Evolutionary conservation across 2,113 vertebrate species (phyloP), one percentile per base, ranked within the genome.

Genomic region (Patagioenas fasciata): DNA sequence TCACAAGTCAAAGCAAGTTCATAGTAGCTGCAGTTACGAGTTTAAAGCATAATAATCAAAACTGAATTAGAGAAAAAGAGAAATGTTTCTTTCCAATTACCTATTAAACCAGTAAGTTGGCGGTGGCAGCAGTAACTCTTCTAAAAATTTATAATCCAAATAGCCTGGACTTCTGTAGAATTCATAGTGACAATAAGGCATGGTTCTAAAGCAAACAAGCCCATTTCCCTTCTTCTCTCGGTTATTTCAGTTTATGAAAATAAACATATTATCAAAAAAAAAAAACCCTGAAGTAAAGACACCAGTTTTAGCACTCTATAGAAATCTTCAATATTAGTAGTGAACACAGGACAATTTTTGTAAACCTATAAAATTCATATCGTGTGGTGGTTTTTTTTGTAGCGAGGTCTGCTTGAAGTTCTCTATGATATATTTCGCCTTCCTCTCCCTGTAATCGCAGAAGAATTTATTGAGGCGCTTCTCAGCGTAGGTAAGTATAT

Each of bases 401-500:
- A 99, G 99, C 98, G 98, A 97, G 99, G 99, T 85, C 97, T 99
- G 64, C 97, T 99, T 95, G 99, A 99, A 96, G 99, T 99, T 89
- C 98, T 99, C 64, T 99, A 99, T 93, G 99, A 99, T 89, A 99
- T 99, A 96, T 99, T 99, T 98, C 98, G 99, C 80, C 99, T 99
- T 93, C 99, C 99, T 95, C 97, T 99, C 67, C 99, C 99, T 93
- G 98, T 99, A 81, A 98, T 98, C 57, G 99, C 99, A 60, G 98
- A 99, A 95, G 99, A 99, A 93, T 99, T 99, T 96, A 99, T 98
- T 60, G 99, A 99, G 97, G 99, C 98, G 84, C 98, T 99, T 94
- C 98, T 99, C 74, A 99, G 99, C 97, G 99, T 99, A 84, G 99
- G 99, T 99, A 95, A 98, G 98, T 98, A 86, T 73, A 91, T 24